Evolutionary conservation across 2,113 vertebrate species (phyloP).

Genomic region (Gadus macrocephalus): DNA sequence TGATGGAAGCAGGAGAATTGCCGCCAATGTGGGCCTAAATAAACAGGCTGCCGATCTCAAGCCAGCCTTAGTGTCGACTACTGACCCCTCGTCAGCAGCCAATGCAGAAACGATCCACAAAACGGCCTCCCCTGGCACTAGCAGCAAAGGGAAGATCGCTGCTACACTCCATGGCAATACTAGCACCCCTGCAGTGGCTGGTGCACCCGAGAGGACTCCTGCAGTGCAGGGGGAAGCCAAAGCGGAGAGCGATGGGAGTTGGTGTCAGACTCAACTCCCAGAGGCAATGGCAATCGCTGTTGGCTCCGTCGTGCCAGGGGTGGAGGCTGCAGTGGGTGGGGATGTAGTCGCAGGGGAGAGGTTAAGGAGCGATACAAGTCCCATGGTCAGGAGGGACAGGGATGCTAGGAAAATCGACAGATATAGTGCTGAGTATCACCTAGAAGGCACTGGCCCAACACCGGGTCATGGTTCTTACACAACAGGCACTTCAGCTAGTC

Average conservation of each 20-base stretch:
- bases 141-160: slow-evolving; percentile 62
- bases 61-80: slow-evolving; percentile 17
- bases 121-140: slow-evolving; percentile 51
- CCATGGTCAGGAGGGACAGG: slow-evolving; percentile 38
- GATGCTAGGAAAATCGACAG: slow-evolving; percentile 52
- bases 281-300: slow-evolving; percentile 66
- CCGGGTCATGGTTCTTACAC: slow-evolving; percentile 54
- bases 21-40: slow-evolving; percentile 52
- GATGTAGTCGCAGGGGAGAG: slow-evolving; percentile 47
- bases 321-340: slow-evolving; percentile 10
- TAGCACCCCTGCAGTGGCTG: slow-evolving; percentile 11
- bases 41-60: slow-evolving; percentile 45
- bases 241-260: slow-evolving; percentile 57
- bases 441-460: slow-evolving; percentile 33
- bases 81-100: slow-evolving; percentile 41
- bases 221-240: slow-evolving; percentile 37
- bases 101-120: slow-evolving; percentile 46
- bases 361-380: slow-evolving; percentile 51
- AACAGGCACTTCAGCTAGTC: slow-evolving; percentile 60
- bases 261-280: slow-evolving; percentile 77
- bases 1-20: slow-evolving; percentile 50
- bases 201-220: slow-evolving; percentile 43
- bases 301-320: slow-evolving; percentile 19
- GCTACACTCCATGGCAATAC: slow-evolving; percentile 50
- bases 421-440: slow-evolving; percentile 57